Conservation (phyloP, 2,113 vertebrate species). For the Burhinus oedicnemus region DNA sequence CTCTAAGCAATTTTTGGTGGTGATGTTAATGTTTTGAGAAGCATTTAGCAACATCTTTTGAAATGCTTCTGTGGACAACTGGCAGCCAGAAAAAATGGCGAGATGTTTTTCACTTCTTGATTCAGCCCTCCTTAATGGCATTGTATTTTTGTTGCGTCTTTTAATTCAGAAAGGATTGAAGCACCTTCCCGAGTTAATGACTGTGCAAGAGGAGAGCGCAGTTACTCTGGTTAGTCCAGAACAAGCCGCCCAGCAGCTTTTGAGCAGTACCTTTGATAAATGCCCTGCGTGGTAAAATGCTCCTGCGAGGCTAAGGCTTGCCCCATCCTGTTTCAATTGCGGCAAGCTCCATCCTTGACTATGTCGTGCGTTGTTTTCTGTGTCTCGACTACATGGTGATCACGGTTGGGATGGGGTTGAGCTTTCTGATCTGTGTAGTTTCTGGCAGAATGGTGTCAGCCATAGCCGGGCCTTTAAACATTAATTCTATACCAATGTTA, state of each 20-base stretch:
- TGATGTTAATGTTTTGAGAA: not conserved
- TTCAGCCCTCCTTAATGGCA: not conserved
- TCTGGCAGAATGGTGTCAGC: not conserved
- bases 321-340: accelerated
- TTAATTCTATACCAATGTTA: not conserved
- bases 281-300: not conserved
- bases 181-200: not conserved
- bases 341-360: not conserved
- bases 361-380: accelerated
- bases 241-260: not conserved
- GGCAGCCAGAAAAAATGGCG: not conserved
- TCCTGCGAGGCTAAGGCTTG: not conserved
- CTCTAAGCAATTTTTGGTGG: not conserved
- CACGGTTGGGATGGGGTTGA: accelerated
- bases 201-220: not conserved
- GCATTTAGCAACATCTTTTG: not conserved
- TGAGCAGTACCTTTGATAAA: not conserved
- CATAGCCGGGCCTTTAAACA: not conserved
- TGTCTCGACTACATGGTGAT: not conserved
- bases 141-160: not conserved
- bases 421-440: not conserved
- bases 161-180: not conserved
- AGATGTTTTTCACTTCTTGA: not conserved
- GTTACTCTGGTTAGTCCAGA: not conserved
- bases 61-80: not conserved